Conservation (phyloP, 2,113 vertebrate species). For the Sebastes fasciatus region DNA sequence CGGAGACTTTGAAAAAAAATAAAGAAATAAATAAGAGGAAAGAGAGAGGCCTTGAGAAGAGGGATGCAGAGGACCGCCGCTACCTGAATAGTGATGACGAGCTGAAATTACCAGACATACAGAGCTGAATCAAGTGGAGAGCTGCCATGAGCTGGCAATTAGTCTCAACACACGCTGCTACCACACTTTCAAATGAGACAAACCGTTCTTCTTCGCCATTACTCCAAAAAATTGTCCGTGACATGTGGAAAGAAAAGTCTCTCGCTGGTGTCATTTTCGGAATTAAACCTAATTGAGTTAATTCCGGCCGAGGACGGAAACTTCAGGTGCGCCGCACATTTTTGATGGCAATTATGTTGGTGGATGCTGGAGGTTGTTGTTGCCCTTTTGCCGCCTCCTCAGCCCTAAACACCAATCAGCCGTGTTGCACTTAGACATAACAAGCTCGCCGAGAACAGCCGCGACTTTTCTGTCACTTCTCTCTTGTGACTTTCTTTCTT, state of each 20-base stretch:
- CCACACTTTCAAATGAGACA: slow-evolving; percentile 36
- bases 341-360: slow-evolving; percentile 44
- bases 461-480: slow-evolving; percentile 46
- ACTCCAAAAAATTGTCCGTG: background rate
- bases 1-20: slow-evolving; percentile 4
- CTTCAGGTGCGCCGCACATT: slow-evolving; percentile 24
- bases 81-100: slow-evolving; percentile 55
- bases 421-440: slow-evolving; percentile 57
- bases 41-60: slow-evolving; percentile 16
- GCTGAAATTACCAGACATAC: slow-evolving; percentile 44
- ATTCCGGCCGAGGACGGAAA: slow-evolving; percentile 26
- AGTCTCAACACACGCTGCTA: slow-evolving; percentile 29
- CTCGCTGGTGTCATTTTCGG: slow-evolving; percentile 25
- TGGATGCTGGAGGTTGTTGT: slow-evolving; percentile 7
- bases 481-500: slow-evolving; percentile 16
- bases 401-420: slow-evolving; percentile 63
- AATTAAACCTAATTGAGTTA: slow-evolving; percentile 58
- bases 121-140: slow-evolving; percentile 51
- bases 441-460: slow-evolving; percentile 48
- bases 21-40: background rate
- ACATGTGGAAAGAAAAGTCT: slow-evolving; percentile 2
- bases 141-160: slow-evolving; percentile 59
- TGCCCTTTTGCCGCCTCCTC: slow-evolving; percentile 58
- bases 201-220: slow-evolving; percentile 2
- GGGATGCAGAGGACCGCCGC: background rate